Conservation (phyloP, 2,888 invertebrate species). For the Baccha elongata region DNA sequence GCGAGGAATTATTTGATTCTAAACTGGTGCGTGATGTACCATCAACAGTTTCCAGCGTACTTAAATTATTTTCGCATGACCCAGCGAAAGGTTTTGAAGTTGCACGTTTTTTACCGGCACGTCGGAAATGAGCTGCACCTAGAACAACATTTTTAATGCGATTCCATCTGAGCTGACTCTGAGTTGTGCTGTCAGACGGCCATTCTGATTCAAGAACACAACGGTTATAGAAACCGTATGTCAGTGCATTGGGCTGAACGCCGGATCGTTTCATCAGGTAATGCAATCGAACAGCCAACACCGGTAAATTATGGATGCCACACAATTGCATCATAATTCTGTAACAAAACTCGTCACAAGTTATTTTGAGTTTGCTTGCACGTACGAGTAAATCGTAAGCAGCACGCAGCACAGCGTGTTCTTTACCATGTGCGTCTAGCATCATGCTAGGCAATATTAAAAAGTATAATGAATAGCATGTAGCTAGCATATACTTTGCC, state of each 20-base stretch:
- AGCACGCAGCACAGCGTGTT: slow-evolving; percentile 88
- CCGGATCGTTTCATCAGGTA: slow-evolving; percentile 96
- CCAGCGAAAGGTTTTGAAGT: slow-evolving; percentile 81
- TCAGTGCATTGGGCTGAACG: slow-evolving; percentile 97
- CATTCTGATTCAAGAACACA: slow-evolving; percentile 97
- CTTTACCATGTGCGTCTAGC: slow-evolving; percentile 86
- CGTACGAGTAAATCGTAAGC: slow-evolving; percentile 94
- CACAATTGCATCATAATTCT: slow-evolving; percentile 99
- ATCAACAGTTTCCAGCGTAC: slow-evolving; percentile 81
- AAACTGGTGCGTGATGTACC: slow-evolving; percentile 82
- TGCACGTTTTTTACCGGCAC: slow-evolving; percentile 87
- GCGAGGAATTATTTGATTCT: slow-evolving; percentile 79
- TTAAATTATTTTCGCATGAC: slow-evolving; percentile 81
- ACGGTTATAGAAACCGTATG: slow-evolving; percentile 93
- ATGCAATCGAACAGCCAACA: slow-evolving; percentile 95
- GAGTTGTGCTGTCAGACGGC: slow-evolving; percentile 91
- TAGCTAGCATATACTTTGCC: slow-evolving; percentile 94
- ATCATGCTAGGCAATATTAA: slow-evolving; percentile 95
- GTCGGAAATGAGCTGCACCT: slow-evolving; percentile 94
- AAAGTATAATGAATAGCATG: slow-evolving; percentile 97
- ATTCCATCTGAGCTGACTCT: slow-evolving; percentile 93
- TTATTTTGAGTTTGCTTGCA: slow-evolving; percentile 92
- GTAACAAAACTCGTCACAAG: slow-evolving; percentile 98
- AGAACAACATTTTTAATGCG: slow-evolving; percentile 95
- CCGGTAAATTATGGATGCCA: slow-evolving; percentile 96